phyloP scores from a whole-genome alignment of 2,113 vertebrate species.

The Myrmecobius fasciatus region DNA sequence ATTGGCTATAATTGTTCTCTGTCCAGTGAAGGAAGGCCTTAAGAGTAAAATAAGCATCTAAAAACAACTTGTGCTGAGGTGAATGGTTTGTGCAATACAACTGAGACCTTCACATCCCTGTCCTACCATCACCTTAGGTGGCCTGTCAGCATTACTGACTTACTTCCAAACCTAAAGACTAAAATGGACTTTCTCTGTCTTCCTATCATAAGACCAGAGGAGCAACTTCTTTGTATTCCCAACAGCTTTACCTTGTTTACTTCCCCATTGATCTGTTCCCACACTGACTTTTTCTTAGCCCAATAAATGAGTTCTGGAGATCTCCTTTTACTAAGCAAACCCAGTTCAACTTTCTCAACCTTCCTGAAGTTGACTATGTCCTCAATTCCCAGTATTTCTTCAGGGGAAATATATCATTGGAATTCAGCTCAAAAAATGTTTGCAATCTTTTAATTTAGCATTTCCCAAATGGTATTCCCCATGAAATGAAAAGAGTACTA shows the following conservation, averaged over 20 bases:
- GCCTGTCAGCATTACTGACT: neutral
- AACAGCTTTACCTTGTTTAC: neutral
- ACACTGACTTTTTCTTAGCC: neutral
- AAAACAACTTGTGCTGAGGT: fast-evolving
- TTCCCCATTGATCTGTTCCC: neutral
- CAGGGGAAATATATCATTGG: neutral
- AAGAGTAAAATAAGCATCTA: neutral
- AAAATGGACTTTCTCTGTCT: neutral
- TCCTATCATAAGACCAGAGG: neutral
- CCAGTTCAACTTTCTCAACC: neutral
- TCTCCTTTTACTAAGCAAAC: neutral
- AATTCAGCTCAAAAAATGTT: neutral
- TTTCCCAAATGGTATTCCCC: neutral
- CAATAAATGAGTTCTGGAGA: neutral
- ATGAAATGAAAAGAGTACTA: neutral
- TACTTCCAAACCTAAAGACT: neutral
- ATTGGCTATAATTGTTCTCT: neutral
- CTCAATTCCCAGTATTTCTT: neutral
- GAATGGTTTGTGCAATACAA: neutral
- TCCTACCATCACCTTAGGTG: neutral
- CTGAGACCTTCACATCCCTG: neutral
- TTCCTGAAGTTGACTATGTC: neutral
- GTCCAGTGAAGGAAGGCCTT: neutral
- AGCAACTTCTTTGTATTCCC: neutral
- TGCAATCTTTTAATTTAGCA: neutral